Evolutionary conservation across 2,888 invertebrate genomes (phyloP).

Genomic region (Phoronis australis): DNA sequence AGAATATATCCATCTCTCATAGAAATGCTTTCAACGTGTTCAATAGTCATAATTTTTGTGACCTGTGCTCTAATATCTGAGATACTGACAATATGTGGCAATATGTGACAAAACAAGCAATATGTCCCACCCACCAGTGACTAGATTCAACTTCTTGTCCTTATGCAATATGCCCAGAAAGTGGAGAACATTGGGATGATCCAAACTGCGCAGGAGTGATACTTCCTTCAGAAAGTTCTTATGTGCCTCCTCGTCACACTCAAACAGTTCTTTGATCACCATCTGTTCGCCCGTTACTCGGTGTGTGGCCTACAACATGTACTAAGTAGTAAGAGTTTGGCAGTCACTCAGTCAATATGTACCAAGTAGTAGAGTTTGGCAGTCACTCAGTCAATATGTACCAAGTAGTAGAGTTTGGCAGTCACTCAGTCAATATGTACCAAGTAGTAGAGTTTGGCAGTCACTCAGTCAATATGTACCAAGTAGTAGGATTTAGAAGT

Average conservation of each 20-base stretch:
- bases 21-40: neutral
- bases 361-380: no score
- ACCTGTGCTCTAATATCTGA: no score
- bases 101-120: neutral
- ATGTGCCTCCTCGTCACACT: constrained; percentile 91
- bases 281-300: constrained; percentile 85
- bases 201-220: constrained; percentile 80
- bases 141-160: constrained; percentile 82
- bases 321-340: no score
- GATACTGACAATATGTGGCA: no score
- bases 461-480: no score
- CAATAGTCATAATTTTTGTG: no score
- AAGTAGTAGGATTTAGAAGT: no score
- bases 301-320: constrained; percentile 87
- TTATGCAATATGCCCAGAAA: constrained; percentile 91
- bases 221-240: constrained; percentile 93
- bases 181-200: constrained; percentile 82
- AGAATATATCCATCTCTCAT: neutral
- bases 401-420: no score
- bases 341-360: no score
- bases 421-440: no score
- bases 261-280: constrained; percentile 89
- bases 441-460: no score
- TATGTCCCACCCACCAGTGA: constrained; percentile 60
- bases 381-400: no score